These are phyloP conservation scores for Microctenopoma stevenorrisi DNA, from an alignment of 2,797 vertebrate genomes.

Conservation along the genomic window DNA sequence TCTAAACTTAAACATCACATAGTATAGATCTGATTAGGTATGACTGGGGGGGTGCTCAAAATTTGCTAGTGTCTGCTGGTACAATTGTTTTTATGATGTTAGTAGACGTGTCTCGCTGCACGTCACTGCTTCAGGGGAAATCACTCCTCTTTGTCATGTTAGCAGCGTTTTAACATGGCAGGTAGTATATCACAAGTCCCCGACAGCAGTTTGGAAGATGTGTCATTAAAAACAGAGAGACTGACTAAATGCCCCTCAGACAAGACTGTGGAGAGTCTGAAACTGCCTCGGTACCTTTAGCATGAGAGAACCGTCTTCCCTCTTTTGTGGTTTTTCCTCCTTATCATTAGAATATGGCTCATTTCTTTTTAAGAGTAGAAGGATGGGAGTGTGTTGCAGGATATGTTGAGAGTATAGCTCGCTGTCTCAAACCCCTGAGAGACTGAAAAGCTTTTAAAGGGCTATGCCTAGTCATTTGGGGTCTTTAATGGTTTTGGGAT, in stretches of 20 bases:
- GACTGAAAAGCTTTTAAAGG: slow-evolving; percentile 50
- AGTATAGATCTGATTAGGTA: slow-evolving; percentile 28
- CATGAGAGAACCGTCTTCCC: slow-evolving; percentile 39
- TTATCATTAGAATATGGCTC: slow-evolving; percentile 67
- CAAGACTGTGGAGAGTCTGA: slow-evolving; percentile 53
- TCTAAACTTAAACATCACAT: slow-evolving; percentile 49
- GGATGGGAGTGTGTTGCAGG: slow-evolving; percentile 25
- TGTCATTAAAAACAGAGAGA: slow-evolving; percentile 64
- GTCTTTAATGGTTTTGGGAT: slow-evolving; percentile 75
- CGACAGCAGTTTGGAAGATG: slow-evolving; percentile 45
- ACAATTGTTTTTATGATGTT: slow-evolving; percentile 51
- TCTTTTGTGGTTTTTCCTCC: slow-evolving; percentile 66
- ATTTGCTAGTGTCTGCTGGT: slow-evolving; percentile 22
- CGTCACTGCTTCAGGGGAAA: slow-evolving; percentile 36
- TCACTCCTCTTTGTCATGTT: slow-evolving; percentile 58
- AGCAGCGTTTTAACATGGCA: slow-evolving; percentile 73
- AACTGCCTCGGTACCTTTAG: slow-evolving; percentile 33
- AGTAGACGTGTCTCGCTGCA: slow-evolving; percentile 80
- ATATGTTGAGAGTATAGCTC: slow-evolving; percentile 29
- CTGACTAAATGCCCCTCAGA: slow-evolving; percentile 64
- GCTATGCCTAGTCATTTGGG: slow-evolving; percentile 63
- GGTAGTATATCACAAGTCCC: slow-evolving; percentile 67
- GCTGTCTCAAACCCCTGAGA: slow-evolving; percentile 39
- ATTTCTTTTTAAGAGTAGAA: slow-evolving; percentile 36
- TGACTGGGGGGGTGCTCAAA: not conserved